Base-by-base conservation (phyloP, 2,113 vertebrate species). In the Heterotilapia buettikoferi region DNA sequence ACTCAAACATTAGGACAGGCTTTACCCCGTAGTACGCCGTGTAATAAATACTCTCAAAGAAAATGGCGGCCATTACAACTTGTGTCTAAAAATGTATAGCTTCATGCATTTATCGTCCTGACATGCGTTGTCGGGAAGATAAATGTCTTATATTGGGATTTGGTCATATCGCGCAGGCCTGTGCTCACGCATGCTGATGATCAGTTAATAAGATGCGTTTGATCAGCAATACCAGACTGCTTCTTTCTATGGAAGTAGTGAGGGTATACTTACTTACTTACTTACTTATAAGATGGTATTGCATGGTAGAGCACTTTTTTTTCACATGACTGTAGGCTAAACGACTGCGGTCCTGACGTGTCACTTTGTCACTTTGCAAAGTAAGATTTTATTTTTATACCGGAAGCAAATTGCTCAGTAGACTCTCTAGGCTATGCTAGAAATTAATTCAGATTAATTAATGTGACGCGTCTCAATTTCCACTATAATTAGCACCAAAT, bases 401-500 rank as follows among this genome's bases (percentile, higher is more conserved):
- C 16, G 24, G 43, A 78, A 78, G 11, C 45, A 78, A 50, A 52
- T 52, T 78, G 26, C 45, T 52, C 3, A n/a, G 18, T 56, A 29
- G 52, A 24, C 81, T 86, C 86, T 61, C 26, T 52, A 8, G 26
- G 57, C 86, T 57, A 6, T 13, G 33, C 19, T 43, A 24, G 33
- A 88, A 83, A 53, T 80, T 4, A 83, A 83, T 38, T 13, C 47
- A 29, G 53, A 76, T 68, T 40, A 82, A 87, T 90, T 83, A 80
- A 50, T 76, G 50, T 11, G 36, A 52, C 24, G 36, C 4, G 63
- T 53, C 68, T 68, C 8, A 31, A 52, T 80, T 53, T 50, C 33
- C 33, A 43, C 40, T 54, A 38, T 91, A 85, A 87, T 89, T 91
- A 85, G 71, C 11, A 24, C 80, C 14, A 81, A 63, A 73, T 85